These are phyloP conservation scores for Colinus virginianus DNA, from an alignment of 2,113 vertebrate genomes.

Conservation along the genomic window DNA sequence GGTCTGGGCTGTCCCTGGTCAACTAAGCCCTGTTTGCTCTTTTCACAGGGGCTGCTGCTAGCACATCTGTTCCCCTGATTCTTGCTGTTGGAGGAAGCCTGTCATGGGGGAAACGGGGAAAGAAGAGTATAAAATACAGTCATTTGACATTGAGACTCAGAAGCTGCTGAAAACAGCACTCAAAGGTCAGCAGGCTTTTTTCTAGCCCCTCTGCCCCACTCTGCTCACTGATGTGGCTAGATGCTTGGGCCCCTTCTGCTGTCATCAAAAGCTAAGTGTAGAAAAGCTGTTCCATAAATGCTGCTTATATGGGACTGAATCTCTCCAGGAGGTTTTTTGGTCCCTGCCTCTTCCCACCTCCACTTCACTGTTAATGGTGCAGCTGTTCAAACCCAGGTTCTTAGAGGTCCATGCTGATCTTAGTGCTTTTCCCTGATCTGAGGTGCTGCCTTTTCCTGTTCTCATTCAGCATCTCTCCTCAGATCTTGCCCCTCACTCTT, in stretches of 20 bases:
- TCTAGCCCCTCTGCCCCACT: rapidly evolving
- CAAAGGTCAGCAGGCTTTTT: slow-evolving; percentile 82
- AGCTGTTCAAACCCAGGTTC: not conserved
- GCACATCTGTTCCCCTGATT: not conserved
- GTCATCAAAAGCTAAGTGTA: not conserved
- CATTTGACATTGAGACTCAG: slow-evolving; percentile 90
- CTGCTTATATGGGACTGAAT: not conserved
- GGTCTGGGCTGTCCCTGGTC: not conserved
- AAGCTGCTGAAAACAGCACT: slow-evolving; percentile 93
- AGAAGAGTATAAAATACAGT: slow-evolving; percentile 95
- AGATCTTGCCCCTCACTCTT: not conserved
- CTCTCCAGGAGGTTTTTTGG: not conserved
- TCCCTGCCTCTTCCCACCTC: not conserved
- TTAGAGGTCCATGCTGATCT: not conserved
- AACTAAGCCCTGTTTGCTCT: not conserved
- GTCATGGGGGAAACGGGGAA: slow-evolving; percentile 87
- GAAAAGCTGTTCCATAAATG: not conserved
- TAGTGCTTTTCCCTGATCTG: not conserved
- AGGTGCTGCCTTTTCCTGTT: not conserved
- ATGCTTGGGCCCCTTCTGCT: not conserved
- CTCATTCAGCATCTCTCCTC: not conserved
- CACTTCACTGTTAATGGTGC: not conserved
- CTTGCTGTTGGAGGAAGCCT: not conserved
- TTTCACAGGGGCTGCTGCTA: slow-evolving; percentile 32
- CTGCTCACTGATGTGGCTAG: not conserved